Evolutionary conservation across 2,113 vertebrate species (phyloP).

Genomic region (Chlorodrepanis virens): DNA sequence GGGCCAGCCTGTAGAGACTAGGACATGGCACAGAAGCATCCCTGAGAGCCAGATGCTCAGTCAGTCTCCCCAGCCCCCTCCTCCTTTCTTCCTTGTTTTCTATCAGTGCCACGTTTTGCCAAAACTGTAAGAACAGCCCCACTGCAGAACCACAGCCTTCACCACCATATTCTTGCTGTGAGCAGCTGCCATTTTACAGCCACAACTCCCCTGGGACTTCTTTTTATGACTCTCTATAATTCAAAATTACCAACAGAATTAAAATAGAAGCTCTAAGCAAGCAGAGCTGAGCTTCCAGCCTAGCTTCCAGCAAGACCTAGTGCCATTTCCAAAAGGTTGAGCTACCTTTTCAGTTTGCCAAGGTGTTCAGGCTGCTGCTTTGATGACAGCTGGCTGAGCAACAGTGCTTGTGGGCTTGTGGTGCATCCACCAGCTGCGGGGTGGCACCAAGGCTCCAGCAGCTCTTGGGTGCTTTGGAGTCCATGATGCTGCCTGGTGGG

Average conservation of each 20-base stretch:
- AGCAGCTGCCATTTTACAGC: background rate
- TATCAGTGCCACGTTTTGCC: background rate
- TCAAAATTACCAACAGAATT: background rate
- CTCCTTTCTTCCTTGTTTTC: background rate
- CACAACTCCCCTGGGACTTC: background rate
- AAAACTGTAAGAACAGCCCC: background rate
- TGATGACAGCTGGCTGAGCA: background rate
- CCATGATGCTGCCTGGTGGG: fast-evolving
- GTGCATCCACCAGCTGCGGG: background rate
- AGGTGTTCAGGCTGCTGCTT: background rate
- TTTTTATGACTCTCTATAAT: background rate
- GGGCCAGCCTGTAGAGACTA: background rate
- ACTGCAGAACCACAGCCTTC: background rate
- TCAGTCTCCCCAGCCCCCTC: background rate
- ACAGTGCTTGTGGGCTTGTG: fast-evolving
- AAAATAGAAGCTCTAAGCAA: background rate
- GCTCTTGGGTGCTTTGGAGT: background rate
- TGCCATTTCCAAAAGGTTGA: background rate
- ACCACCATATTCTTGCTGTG: background rate
- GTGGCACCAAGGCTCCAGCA: background rate
- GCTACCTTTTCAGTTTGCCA: background rate
- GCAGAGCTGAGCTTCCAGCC: background rate
- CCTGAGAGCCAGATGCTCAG: fast-evolving
- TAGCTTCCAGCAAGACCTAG: background rate
- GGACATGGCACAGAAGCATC: background rate